phyloP scores from a whole-genome alignment of 2,888 invertebrate species.

The Incurvaria masculella region DNA sequence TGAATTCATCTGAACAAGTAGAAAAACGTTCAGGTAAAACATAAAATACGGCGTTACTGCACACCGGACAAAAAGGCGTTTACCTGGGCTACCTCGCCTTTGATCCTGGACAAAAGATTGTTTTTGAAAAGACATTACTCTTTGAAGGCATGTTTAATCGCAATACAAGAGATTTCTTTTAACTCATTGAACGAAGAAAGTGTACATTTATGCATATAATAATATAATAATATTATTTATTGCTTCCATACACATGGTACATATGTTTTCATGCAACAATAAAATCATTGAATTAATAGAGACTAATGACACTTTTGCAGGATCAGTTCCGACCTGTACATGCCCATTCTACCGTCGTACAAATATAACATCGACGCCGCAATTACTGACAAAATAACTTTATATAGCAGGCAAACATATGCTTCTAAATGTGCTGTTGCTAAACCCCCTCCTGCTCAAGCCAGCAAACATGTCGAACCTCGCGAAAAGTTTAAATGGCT shows the following conservation, averaged over 20 bases:
- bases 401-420: background rate
- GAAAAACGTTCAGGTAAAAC: background rate
- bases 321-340: background rate
- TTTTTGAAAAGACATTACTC: background rate
- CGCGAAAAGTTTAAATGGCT: background rate
- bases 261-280: too few relatives aligned
- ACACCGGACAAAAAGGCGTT: background rate
- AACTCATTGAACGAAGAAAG: too few relatives aligned
- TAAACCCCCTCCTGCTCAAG: background rate
- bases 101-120: background rate
- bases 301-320: background rate
- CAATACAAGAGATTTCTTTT: too few relatives aligned
- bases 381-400: background rate
- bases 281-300: too few relatives aligned
- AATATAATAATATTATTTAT: too few relatives aligned
- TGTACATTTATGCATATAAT: too few relatives aligned
- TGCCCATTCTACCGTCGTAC: background rate
- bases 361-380: background rate
- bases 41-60: background rate
- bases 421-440: background rate
- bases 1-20: slow-evolving; percentile 47
- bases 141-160: background rate
- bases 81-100: background rate
- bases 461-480: background rate
- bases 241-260: too few relatives aligned